Evolutionary conservation across 2,113 vertebrate genomes (phyloP).

Genomic region (Phalacrocorax aristotelis): DNA sequence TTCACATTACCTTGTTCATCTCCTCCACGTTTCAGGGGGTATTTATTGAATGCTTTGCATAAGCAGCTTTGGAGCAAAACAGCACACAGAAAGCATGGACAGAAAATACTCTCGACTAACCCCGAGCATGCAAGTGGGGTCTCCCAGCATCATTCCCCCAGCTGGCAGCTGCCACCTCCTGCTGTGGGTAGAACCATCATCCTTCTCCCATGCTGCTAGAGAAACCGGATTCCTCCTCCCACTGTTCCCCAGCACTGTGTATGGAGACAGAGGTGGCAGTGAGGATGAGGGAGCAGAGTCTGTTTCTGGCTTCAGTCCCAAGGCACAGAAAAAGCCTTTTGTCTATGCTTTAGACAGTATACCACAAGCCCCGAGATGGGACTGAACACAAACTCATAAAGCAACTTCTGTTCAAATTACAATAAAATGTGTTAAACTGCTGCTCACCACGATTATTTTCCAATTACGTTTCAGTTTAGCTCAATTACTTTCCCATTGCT

Average conservation of each 20-base stretch:
- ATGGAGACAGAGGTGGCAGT: background rate
- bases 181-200: background rate
- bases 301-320: background rate
- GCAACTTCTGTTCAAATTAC: constrained; percentile 47
- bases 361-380: background rate
- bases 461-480: constrained; percentile 79
- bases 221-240: background rate
- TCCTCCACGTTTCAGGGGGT: background rate
- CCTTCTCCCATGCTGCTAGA: background rate
- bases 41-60: constrained; percentile 20
- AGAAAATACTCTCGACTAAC: background rate
- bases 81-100: background rate
- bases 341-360: background rate
- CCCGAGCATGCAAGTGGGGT: background rate
- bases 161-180: background rate
- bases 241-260: background rate
- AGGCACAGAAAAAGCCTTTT: background rate
- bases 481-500: constrained; percentile 78
- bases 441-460: constrained; percentile 62
- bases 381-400: constrained; percentile 30
- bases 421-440: constrained; percentile 54
- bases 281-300: background rate
- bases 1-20: constrained; percentile 31
- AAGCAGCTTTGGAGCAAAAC: background rate
- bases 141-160: accelerated